phyloP scores from a whole-genome alignment of 2,797 vertebrate genomes.

The Scleropages formosus region DNA sequence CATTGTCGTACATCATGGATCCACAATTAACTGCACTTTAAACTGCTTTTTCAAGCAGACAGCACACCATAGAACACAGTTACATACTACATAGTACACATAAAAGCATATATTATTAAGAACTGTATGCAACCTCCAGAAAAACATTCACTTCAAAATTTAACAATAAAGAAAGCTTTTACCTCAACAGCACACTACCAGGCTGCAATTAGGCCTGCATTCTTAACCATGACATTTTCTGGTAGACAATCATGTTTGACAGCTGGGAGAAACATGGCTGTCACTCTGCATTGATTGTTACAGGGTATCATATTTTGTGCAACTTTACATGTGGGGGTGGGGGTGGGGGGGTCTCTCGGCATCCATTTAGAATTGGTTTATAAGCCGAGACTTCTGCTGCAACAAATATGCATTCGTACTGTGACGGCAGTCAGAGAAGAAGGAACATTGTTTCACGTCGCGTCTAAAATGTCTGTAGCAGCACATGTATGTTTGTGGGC shows the following conservation, averaged over 20 bases:
- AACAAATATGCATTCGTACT: background rate
- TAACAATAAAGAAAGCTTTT: conserved; percentile 8
- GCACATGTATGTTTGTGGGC: no score
- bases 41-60: background rate
- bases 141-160: conserved; percentile 4
- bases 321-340: conserved; percentile 40
- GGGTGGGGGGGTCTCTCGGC: conserved; percentile 27
- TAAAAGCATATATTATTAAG: background rate
- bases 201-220: background rate
- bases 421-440: no score
- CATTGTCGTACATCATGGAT: no score
- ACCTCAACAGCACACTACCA: conserved; percentile 4
- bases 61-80: background rate
- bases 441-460: no score
- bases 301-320: conserved; percentile 47
- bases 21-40: no score
- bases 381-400: background rate
- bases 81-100: no score
- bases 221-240: conserved; percentile 6
- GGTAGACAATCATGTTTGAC: conserved; percentile 32
- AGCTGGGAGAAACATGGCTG: conserved; percentile 42
- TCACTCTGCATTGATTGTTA: conserved; percentile 46
- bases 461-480: no score
- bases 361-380: conserved; percentile 42
- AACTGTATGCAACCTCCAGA: background rate